Base-by-base conservation (phyloP, 2,113 vertebrate species). In the Limanda limanda region DNA sequence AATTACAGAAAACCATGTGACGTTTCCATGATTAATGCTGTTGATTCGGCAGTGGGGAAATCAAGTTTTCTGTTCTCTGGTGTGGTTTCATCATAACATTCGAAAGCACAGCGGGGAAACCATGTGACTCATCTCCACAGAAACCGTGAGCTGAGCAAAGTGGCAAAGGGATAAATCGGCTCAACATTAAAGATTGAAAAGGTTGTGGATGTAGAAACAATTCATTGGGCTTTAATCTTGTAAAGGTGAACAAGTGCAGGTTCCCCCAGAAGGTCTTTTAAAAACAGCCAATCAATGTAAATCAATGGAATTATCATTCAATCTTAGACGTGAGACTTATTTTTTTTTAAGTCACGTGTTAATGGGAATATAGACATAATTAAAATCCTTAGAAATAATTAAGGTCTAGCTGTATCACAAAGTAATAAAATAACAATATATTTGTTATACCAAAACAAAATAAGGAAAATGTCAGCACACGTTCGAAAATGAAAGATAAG, bases 61-160 rank as follows among this genome's bases (percentile, higher is more conserved):
- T 31, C 25, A 21, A 40, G 2, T n/a, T 79, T 66, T 57, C 25
- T 27, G 2, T 42, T 56, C 40, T 47, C 27, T 45, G 66, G 20
- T 12, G 40, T 11, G 40, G 40, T 42, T 42, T 42, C 40, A 42
- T 42, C 27, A 27, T 12, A 45, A 45, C 23, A 25, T 62, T 45
- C 68, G 40, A 18, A 51, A 7, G 6, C 31, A 20, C 69, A 52
- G 55, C 60, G 17, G 40, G 63, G 20, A n/a, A 56, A 4, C 59
- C 51, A 51, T 20, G 45, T 67, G 48, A 73, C 21, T 60, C 35
- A 45, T 42, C 58, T 62, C 18, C 67, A 13, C 17, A 79, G 25
- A 58, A 20, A 21, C 12, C 1, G 20, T 56, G 31, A 31, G 31
- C 31, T 31, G 31, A 31, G 31, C 31, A 31, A 31, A 31, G 31